These are phyloP conservation scores for Oeneis ivallda DNA, from an alignment of 2,888 invertebrate genomes.

Conservation along the genomic window DNA sequence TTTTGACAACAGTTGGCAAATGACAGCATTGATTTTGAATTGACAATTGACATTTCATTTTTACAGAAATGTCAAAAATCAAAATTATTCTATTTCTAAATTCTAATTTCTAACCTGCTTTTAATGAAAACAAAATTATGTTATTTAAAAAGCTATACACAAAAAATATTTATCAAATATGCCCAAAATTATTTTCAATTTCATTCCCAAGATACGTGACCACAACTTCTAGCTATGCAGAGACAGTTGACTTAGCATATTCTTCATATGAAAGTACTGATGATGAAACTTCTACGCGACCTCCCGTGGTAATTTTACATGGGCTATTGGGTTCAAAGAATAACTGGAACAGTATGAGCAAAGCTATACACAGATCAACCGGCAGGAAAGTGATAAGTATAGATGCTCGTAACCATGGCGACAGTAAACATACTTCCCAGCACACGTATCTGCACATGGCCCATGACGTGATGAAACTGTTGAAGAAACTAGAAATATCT, in stretches of 20 bases:
- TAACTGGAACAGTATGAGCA: slow-evolving; percentile 95
- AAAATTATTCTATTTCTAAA: no score
- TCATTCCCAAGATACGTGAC: slow-evolving; percentile 46
- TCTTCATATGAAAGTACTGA: slow-evolving; percentile 83
- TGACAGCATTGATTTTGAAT: background rate
- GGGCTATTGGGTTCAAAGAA: slow-evolving; percentile 95
- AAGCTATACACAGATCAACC: slow-evolving; percentile 85
- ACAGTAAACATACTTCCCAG: slow-evolving; percentile 89
- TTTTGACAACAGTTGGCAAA: no score
- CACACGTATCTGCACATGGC: slow-evolving; percentile 91
- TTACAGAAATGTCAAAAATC: slow-evolving; percentile 23
- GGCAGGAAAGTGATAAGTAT: slow-evolving; percentile 89
- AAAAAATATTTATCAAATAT: slow-evolving; percentile 28
- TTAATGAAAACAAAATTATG: slow-evolving; percentile 26
- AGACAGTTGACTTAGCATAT: slow-evolving; percentile 85
- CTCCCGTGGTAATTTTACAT: slow-evolving; percentile 92
- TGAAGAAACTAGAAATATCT: slow-evolving; percentile 83
- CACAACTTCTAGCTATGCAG: slow-evolving; percentile 58
- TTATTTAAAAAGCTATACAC: slow-evolving; percentile 21
- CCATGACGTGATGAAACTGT: slow-evolving; percentile 79
- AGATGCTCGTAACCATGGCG: slow-evolving; percentile 97
- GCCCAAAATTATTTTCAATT: slow-evolving; percentile 44
- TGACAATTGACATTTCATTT: background rate
- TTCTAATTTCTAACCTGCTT: slow-evolving; percentile 6
- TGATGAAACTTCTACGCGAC: slow-evolving; percentile 48